These are phyloP conservation scores for Kobus ellipsiprymnus DNA, from an alignment of 2,113 vertebrate genomes.

Conservation along the genomic window DNA sequence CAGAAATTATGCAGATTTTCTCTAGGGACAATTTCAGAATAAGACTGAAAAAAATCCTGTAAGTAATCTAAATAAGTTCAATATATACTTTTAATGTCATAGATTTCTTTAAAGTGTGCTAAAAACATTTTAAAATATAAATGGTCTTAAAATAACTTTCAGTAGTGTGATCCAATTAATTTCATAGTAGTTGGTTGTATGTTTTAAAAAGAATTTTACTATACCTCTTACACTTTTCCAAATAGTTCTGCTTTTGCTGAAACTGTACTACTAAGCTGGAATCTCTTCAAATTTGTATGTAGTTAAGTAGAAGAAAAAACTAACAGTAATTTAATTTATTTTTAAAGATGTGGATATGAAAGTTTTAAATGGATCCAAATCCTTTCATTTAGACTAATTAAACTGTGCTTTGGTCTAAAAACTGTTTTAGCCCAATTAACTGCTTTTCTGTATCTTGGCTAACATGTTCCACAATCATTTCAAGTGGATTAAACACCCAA, in stretches of 20 bases:
- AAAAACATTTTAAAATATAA: not conserved
- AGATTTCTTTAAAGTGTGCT: not conserved
- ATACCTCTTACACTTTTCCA: not conserved
- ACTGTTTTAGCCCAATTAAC: not conserved
- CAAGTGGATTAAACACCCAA: not conserved
- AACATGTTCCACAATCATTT: not conserved
- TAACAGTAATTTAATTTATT: not conserved
- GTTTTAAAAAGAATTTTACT: not conserved
- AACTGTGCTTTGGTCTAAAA: not conserved
- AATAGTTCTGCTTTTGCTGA: not conserved
- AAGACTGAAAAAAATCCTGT: not conserved
- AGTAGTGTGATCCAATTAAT: not conserved
- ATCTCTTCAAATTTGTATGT: not conserved
- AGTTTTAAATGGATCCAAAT: not conserved
- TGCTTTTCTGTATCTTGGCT: not conserved
- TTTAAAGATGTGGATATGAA: not conserved
- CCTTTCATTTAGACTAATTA: not conserved
- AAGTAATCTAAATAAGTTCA: not conserved
- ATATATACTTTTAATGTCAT: not conserved
- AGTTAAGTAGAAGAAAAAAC: not conserved
- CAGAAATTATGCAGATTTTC: not conserved
- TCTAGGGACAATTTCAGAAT: not conserved
- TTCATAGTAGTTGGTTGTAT: not conserved
- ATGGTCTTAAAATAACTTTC: not conserved
- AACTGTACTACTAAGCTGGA: not conserved